These are phyloP conservation scores for Drosophila tsacasi DNA, from an alignment of 1,140 invertebrate species.

Conservation along the genomic window DNA sequence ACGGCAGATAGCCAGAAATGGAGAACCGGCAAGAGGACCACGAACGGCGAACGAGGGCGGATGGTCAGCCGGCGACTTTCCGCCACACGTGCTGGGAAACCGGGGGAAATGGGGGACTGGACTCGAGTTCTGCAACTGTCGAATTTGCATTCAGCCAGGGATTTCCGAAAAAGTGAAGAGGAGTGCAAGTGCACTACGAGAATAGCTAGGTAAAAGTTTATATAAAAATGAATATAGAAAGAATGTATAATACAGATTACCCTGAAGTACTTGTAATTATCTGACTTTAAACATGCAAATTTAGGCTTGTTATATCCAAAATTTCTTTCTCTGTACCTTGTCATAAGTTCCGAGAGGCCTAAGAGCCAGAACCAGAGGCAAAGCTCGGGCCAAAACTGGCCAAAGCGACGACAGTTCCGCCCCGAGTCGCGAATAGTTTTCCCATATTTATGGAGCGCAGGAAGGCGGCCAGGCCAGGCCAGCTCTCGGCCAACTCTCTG, in stretches of 20 bases:
- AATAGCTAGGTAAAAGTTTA: not conserved
- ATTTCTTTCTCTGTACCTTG: constrained; percentile 8
- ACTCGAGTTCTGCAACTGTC: constrained; percentile 37
- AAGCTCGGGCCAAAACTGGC: constrained; percentile 34
- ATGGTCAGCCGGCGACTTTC: constrained; percentile 26
- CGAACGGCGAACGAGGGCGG: not conserved
- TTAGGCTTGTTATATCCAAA: not conserved
- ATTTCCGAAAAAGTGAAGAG: constrained; percentile 22
- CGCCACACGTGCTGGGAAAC: constrained; percentile 39
- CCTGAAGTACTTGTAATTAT: too few relatives aligned
- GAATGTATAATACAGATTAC: not conserved
- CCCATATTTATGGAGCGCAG: constrained; percentile 52
- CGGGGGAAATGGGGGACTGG: constrained; percentile 9
- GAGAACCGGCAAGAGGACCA: not conserved
- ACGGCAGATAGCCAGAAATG: constrained; percentile 48
- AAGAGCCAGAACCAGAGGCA: not conserved
- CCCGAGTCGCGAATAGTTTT: constrained; percentile 46
- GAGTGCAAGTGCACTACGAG: not conserved
- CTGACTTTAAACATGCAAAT: not conserved
- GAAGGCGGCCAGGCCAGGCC: constrained; percentile 24
- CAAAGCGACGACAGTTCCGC: constrained; percentile 43
- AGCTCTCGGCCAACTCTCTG: constrained; percentile 10
- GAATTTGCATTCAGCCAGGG: constrained; percentile 46
- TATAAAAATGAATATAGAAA: too few relatives aligned
- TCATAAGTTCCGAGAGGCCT: constrained; percentile 50